Evolutionary conservation across 2,888 invertebrate species (phyloP), one percentile per base, ranked within the genome.

Genomic region (Drosophila diplacantha): DNA sequence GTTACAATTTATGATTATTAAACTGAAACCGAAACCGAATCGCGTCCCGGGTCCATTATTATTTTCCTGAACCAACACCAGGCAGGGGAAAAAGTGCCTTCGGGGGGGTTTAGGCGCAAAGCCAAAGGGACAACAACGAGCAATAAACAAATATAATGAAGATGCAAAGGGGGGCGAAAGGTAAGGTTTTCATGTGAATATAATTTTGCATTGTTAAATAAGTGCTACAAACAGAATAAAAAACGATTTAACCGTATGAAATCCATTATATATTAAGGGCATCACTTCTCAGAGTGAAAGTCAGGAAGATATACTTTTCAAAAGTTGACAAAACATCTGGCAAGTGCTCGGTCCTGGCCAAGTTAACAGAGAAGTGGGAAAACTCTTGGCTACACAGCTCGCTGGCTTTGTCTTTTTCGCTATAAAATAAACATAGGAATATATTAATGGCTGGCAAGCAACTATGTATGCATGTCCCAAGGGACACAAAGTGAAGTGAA

Each of bases 1-100:
- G 78, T 80, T 78, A 74, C 54, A 83, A 81, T 80, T 83, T 83
- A 81, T 80, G 81, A 78, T 83, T 80, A 83, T 83, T 83, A 81
- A 81, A 74, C 75, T 20, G 54, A 34, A 31, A 29, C 46, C 53
- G 44, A 24, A 24, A 24, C 24, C 24, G 37, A 39, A 18, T 11
- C 38, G 55, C 14, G 11, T 26, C 18, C n/a, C 55, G 18, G 24
- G 12, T 24, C 38, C 32, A 24, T 41, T 52, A 51, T 34, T 52
- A 51, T 54, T 51, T 22, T 20, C 44, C 29, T 16, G 1, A 54
- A 35, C n/a, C 51, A 51, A 20, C n/a, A 34, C 24, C 44, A 38
- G 50, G 32, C 18, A 9, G 11, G 26, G 32, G 11, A 20, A 18
- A 29, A 38, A 34, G 16, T 11, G 60, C 38, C 61, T 24, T 2